Conservation (phyloP, 2,797 vertebrate genomes). For the Tapirus indicus region DNA sequence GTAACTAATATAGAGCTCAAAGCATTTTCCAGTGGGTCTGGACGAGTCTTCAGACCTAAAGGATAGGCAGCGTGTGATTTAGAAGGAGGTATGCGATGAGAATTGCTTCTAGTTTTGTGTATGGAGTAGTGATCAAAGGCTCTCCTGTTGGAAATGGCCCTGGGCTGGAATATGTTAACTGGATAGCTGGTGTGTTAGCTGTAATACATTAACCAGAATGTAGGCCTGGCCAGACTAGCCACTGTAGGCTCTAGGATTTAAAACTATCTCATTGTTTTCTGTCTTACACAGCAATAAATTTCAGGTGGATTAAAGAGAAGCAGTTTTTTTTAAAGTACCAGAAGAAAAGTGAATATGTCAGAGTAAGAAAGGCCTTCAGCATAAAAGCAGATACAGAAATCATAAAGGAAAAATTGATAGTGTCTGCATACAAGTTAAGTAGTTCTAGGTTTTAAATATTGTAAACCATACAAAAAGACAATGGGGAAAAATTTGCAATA, state of each 20-base stretch:
- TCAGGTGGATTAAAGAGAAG: background rate
- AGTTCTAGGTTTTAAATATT: background rate
- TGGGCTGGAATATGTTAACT: conserved; percentile 67
- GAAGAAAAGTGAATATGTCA: conserved; percentile 14
- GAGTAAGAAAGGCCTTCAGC: background rate
- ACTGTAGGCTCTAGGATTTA: conserved; percentile 24
- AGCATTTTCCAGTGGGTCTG: background rate
- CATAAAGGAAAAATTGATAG: conserved; percentile 8
- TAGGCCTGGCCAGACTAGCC: background rate
- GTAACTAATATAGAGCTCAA: conserved; percentile 36
- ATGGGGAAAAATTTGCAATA: background rate
- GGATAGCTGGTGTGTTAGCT: conserved; percentile 10
- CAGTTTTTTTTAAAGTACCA: background rate
- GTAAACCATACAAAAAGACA: conserved; percentile 27
- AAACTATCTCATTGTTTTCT: background rate
- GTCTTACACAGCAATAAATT: conserved; percentile 16
- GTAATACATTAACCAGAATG: conserved; percentile 67
- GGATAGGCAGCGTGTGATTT: background rate
- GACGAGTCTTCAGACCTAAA: background rate
- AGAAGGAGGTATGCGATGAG: background rate
- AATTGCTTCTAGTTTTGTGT: background rate
- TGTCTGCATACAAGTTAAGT: conserved; percentile 11
- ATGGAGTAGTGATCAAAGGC: conserved; percentile 36
- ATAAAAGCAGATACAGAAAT: conserved; percentile 26
- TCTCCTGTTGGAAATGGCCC: background rate